A percentile compares a stretch with the other conserved stretches of the same genome.
These are phyloP conservation scores for Nipponacmea schrenckii DNA, from an alignment of 2,888 invertebrate species.

Conservation along the genomic window DNA sequence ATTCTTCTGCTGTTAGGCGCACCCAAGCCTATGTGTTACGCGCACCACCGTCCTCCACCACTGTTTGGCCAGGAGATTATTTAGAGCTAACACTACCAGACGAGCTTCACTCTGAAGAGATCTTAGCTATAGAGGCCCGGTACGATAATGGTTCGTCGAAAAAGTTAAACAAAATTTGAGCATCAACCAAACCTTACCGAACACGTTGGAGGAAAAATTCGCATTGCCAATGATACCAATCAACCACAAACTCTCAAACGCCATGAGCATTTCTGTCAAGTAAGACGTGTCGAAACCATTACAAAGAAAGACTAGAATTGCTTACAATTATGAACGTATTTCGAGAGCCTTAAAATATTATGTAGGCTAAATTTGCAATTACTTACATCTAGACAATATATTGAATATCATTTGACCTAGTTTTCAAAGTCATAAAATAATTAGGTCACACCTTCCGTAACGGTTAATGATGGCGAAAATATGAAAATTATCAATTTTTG, in stretches of 20 bases:
- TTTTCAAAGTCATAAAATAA: too few relatives aligned
- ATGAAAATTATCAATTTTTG: too few relatives aligned
- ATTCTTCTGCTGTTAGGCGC: conserved; percentile 11
- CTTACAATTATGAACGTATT: too few relatives aligned
- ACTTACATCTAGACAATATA: too few relatives aligned
- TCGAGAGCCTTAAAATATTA: too few relatives aligned
- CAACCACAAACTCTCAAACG: conserved; percentile 14
- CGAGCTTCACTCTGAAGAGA: neutral
- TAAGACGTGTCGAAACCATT: too few relatives aligned
- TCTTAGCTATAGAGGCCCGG: neutral
- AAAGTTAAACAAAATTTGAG: neutral
- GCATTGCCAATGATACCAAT: conserved; percentile 20
- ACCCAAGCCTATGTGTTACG: conserved; percentile 21
- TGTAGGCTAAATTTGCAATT: too few relatives aligned
- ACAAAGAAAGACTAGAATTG: too few relatives aligned
- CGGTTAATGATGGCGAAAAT: too few relatives aligned
- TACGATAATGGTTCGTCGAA: neutral
- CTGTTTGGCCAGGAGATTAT: conserved; percentile 25
- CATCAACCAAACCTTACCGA: conserved; percentile 14
- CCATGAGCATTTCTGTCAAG: too few relatives aligned
- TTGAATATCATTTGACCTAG: too few relatives aligned
- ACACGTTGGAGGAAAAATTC: conserved; percentile 21
- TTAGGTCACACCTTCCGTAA: too few relatives aligned
- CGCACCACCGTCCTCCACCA: conserved; percentile 5
- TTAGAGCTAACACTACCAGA: conserved; percentile 4